A percentile compares a stretch with the other conserved stretches of the same genome.
These are phyloP conservation scores for Scelioninae gen. 1 DNA, from an alignment of 2,888 invertebrate genomes.

Conservation along the genomic window DNA sequence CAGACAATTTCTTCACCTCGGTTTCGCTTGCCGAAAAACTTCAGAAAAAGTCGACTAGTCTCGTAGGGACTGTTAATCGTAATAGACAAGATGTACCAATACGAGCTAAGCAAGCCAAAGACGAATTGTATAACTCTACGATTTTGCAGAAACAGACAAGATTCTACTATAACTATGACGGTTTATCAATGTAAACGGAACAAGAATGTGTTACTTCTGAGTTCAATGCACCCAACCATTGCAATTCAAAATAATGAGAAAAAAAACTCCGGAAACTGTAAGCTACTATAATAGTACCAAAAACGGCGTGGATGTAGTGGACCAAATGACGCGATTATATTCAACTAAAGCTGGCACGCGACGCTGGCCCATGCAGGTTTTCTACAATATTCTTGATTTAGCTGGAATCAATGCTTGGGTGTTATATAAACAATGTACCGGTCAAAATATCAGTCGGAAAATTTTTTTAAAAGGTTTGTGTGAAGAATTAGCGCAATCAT, in stretches of 20 bases:
- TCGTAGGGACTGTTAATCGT: constrained; percentile 20
- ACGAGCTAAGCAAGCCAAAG: not conserved
- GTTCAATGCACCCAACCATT: constrained; percentile 32
- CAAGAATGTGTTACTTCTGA: constrained; percentile 24
- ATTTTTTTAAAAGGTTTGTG: constrained; percentile 8
- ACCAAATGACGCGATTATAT: constrained; percentile 42
- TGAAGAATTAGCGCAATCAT: too few species aligned
- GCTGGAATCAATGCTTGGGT: constrained; percentile 33
- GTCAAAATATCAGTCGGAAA: constrained; percentile 20
- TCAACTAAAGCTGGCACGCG: constrained; percentile 11
- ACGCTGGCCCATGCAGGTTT: constrained; percentile 30
- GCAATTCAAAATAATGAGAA: not conserved
- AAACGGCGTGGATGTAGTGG: constrained; percentile 38
- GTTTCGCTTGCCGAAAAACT: not conserved
- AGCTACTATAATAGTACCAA: constrained; percentile 40
- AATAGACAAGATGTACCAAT: constrained; percentile 3
- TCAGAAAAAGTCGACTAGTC: not conserved
- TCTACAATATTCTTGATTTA: constrained; percentile 33
- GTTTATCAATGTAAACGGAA: constrained; percentile 35
- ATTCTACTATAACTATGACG: constrained; percentile 6
- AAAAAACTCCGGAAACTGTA: constrained; percentile 43
- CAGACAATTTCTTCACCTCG: constrained; percentile 29
- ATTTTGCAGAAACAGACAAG: constrained; percentile 2
- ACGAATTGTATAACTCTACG: constrained; percentile 3
- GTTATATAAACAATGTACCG: constrained; percentile 10